A percentile compares a stretch with the other conserved stretches of the same genome.
phyloP scores from a whole-genome alignment of 2,797 vertebrate species.

The Rhodeus uyekii region DNA sequence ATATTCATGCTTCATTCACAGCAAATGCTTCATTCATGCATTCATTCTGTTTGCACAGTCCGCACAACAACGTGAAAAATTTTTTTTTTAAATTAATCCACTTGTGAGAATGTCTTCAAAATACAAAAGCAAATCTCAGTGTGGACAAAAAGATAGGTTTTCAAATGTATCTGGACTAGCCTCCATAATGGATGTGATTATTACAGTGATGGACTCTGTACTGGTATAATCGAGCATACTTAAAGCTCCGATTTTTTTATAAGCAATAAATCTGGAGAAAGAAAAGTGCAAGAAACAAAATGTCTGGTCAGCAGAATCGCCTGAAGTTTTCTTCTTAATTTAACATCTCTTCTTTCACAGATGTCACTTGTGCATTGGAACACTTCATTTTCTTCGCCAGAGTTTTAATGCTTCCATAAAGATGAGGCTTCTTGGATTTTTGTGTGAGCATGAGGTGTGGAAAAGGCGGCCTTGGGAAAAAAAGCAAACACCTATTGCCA shows the following conservation, averaged over 20 bases:
- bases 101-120: background rate
- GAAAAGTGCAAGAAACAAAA: background rate
- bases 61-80: background rate
- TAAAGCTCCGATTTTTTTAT: constrained; percentile 33
- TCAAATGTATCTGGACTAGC: background rate
- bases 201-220: constrained; percentile 39
- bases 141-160: background rate
- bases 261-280: background rate
- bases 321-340: constrained; percentile 19
- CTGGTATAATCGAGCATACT: constrained; percentile 8
- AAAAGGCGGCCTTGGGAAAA: constrained; percentile 2
- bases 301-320: background rate
- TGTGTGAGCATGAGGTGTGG: background rate
- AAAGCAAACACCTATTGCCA: constrained; percentile 31
- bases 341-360: background rate
- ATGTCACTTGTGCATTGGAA: constrained; percentile 5
- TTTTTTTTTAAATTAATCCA: background rate
- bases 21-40: background rate
- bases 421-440: constrained; percentile 22
- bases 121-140: background rate
- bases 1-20: background rate
- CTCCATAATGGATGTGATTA: constrained; percentile 10
- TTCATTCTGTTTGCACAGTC: background rate
- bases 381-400: background rate
- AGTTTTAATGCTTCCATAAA: constrained; percentile 13